phyloP scores from a whole-genome alignment of 30 jellyfish, hydroid and myxozoan species.

The Turritopsis rubra region DNA sequence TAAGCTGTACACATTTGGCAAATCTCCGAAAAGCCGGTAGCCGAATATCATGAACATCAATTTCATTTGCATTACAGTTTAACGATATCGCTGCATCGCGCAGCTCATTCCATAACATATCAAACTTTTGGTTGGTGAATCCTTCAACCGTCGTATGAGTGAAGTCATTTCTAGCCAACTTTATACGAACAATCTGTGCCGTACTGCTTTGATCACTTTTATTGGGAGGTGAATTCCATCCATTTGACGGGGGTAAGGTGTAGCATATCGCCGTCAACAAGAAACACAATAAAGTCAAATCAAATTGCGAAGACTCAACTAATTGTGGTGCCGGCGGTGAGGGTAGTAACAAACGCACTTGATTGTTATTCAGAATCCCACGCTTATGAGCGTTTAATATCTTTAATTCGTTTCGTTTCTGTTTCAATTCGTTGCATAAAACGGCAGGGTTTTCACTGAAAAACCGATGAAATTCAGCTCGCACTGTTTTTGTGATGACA shows the following conservation, averaged over 20 bases:
- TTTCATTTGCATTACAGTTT: not conserved
- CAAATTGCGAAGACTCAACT: not conserved
- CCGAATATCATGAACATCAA: not conserved
- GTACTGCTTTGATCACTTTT: not conserved
- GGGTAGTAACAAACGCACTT: not conserved
- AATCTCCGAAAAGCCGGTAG: not conserved
- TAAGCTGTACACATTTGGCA: not conserved
- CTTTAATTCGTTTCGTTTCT: not conserved
- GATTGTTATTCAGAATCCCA: not conserved
- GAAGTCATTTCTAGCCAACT: not conserved
- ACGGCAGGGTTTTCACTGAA: not conserved
- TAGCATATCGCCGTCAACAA: not conserved
- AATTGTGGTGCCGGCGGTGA: not conserved
- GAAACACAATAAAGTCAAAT: not conserved
- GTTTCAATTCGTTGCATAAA: not conserved
- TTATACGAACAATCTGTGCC: not conserved
- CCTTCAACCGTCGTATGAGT: not conserved
- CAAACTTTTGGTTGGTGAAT: not conserved
- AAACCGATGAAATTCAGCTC: not conserved
- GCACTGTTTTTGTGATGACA: not conserved
- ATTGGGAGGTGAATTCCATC: not conserved
- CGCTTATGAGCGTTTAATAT: not conserved
- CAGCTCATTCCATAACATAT: not conserved
- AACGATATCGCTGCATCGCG: not conserved
- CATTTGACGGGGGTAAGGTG: not conserved